These are phyloP conservation scores for Neofelis nebulosa DNA, from an alignment of 2,113 vertebrate genomes.

Conservation along the genomic window DNA sequence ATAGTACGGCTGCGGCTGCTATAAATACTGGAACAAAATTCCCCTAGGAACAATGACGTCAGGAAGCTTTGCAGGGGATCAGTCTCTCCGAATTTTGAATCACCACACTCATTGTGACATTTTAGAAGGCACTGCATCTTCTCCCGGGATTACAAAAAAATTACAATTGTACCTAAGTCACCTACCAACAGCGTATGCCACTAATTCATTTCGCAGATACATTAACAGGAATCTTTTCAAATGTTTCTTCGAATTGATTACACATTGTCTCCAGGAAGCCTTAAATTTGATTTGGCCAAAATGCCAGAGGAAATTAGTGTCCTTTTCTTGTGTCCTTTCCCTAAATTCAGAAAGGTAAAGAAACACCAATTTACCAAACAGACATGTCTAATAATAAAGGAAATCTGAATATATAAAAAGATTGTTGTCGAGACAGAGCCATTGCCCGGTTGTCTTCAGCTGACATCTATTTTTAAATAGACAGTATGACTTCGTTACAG, in stretches of 20 bases:
- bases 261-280: neutral
- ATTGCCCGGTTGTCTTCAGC: constrained; percentile 26
- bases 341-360: constrained; percentile 50
- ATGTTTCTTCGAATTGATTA: constrained; percentile 47
- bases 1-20: neutral
- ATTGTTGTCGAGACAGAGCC: constrained; percentile 60
- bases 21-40: neutral
- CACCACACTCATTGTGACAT: neutral
- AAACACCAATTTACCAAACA: constrained; percentile 39
- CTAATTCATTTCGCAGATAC: constrained; percentile 55
- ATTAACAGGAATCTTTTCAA: constrained; percentile 38
- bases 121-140: constrained; percentile 16
- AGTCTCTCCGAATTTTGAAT: constrained; percentile 24
- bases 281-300: constrained; percentile 29
- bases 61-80: neutral
- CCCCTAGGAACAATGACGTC: neutral
- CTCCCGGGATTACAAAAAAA: constrained; percentile 22
- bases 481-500: constrained; percentile 30
- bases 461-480: constrained; percentile 60
- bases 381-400: constrained; percentile 51
- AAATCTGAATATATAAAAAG: constrained; percentile 56
- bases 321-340: constrained; percentile 19
- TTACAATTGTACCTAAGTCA: neutral
- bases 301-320: constrained; percentile 38
- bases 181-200: neutral